Conservation (phyloP, 2,113 vertebrate genomes). For the Protobothrops flavoviridis region DNA sequence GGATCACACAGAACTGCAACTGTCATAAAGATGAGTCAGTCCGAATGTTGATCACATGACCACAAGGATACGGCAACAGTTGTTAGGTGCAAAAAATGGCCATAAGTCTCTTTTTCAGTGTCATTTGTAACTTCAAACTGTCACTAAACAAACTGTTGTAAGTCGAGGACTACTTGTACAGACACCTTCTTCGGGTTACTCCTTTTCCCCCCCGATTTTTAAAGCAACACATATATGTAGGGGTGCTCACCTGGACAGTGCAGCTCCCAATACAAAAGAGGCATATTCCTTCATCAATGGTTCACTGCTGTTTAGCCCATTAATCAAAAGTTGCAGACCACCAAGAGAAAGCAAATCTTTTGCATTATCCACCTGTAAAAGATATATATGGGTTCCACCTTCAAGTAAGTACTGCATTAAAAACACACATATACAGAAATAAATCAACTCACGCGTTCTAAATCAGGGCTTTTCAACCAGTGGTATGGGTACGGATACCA, state of each 20-base stretch:
- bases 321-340: conserved; percentile 81
- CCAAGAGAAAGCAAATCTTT: conserved; percentile 86
- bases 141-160: background rate
- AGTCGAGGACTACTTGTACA: background rate
- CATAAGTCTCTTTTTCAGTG: background rate
- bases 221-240: too few relatives aligned
- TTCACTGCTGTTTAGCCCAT: conserved; percentile 84
- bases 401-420: background rate
- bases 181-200: background rate
- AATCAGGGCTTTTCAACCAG: too few relatives aligned
- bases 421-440: background rate
- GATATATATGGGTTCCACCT: conserved; percentile 14
- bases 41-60: background rate
- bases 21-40: background rate
- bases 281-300: conserved; percentile 78
- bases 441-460: background rate
- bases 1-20: background rate
- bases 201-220: background rate
- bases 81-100: background rate
- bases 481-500: too few relatives aligned
- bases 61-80: background rate
- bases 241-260: conserved; percentile 80
- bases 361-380: conserved; percentile 89
- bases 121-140: accelerated
- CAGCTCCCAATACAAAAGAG: conserved; percentile 90